phyloP scores from a whole-genome alignment of 1,140 invertebrate species.

The Chymomyza costata region DNA sequence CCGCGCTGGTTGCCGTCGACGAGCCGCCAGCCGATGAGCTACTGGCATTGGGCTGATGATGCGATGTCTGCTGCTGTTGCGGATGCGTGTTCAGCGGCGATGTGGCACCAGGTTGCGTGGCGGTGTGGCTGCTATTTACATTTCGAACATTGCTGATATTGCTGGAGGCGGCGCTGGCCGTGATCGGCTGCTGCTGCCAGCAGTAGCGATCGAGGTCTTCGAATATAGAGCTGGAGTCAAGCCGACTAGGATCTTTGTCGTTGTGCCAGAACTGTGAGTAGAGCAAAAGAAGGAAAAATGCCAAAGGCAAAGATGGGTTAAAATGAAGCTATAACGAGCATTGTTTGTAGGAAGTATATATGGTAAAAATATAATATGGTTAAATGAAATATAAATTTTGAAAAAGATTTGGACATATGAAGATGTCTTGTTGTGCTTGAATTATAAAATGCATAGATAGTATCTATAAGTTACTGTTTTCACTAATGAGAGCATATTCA shows the following conservation, averaged over 20 bases:
- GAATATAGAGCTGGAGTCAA: slow-evolving; percentile 82
- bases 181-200: slow-evolving; percentile 81
- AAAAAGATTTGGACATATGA: too few relatives aligned
- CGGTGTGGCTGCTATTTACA: slow-evolving; percentile 17
- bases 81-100: slow-evolving; percentile 40
- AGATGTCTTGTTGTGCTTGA: too few relatives aligned
- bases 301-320: too few relatives aligned
- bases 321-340: too few relatives aligned
- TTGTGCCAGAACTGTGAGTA: slow-evolving; percentile 81
- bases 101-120: slow-evolving; percentile 43
- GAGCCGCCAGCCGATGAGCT: slow-evolving; percentile 47
- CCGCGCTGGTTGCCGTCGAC: slow-evolving; percentile 59
- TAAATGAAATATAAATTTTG: background rate
- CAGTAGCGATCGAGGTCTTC: slow-evolving; percentile 89
- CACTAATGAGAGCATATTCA: too few relatives aligned
- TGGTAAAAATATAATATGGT: too few relatives aligned
- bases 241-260: slow-evolving; percentile 80
- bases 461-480: too few relatives aligned
- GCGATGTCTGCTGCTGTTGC: slow-evolving; percentile 73
- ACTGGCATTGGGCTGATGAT: slow-evolving; percentile 52
- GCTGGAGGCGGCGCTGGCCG: slow-evolving; percentile 73
- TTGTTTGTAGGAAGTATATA: too few relatives aligned
- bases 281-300: background rate
- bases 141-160: slow-evolving; percentile 72
- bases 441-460: too few relatives aligned